These are phyloP conservation scores for Plagodis pulveraria DNA, from an alignment of 2,888 invertebrate genomes.

Conservation along the genomic window DNA sequence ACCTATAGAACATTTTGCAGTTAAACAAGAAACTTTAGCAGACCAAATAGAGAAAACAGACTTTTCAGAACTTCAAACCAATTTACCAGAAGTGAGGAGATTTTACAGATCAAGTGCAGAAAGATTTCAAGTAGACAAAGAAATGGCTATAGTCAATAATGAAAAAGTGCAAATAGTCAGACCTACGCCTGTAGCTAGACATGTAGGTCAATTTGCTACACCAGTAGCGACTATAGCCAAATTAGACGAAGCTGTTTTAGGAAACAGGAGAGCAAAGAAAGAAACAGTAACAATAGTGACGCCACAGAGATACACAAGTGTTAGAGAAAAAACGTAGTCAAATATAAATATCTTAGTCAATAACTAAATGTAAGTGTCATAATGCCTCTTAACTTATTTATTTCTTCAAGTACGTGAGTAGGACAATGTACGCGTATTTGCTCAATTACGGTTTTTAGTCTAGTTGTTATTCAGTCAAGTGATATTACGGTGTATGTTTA, in stretches of 20 bases:
- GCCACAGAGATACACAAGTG: constrained; percentile 46
- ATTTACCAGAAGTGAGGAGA: constrained; percentile 60
- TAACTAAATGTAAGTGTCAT: constrained; percentile 75
- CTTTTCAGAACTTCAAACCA: constrained; percentile 37
- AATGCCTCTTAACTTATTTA: constrained; percentile 38
- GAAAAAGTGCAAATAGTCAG: constrained; percentile 73
- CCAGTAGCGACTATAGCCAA: constrained; percentile 64
- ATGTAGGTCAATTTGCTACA: constrained; percentile 64
- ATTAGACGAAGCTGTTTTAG: constrained; percentile 73
- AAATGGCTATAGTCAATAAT: constrained; percentile 67
- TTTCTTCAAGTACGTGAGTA: constrained; percentile 37
- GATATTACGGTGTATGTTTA: constrained; percentile 84
- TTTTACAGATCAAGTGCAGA: constrained; percentile 77
- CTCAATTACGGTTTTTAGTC: constrained; percentile 66
- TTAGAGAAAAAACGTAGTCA: constrained; percentile 61
- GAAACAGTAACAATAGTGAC: constrained; percentile 55
- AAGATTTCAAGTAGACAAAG: constrained; percentile 51
- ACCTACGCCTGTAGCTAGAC: constrained; percentile 60
- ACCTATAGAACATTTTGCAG: constrained; percentile 51
- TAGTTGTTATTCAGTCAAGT: constrained; percentile 78
- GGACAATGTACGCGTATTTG: constrained; percentile 59
- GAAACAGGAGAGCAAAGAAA: constrained; percentile 61
- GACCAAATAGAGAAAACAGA: constrained; percentile 66
- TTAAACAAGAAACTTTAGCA: constrained; percentile 60
- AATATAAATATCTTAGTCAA: constrained; percentile 64